Percentiles rank a stretch among this genome's conserved stretches.
Evolutionary conservation across 2,797 vertebrate genomes (phyloP).

Genomic region (Coccyzus lansbergi): DNA sequence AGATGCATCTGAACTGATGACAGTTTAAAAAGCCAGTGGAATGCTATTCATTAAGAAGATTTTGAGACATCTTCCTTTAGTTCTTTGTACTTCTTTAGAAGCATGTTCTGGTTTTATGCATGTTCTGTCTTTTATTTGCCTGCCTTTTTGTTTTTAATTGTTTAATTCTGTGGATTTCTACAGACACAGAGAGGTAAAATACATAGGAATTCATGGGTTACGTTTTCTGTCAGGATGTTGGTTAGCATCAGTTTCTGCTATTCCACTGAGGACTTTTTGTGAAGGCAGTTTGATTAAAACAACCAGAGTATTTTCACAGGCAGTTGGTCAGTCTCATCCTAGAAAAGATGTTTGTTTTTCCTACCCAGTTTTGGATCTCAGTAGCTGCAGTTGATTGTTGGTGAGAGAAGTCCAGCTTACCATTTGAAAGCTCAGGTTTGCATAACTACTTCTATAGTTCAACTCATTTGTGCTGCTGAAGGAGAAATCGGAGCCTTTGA

Average conservation of each 20-base stretch:
- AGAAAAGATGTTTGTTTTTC: neutral
- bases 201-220: neutral
- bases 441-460: rapidly evolving
- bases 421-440: rapidly evolving
- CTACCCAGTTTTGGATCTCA: neutral
- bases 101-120: neutral
- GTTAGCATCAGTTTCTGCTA: neutral
- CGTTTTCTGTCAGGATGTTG: neutral
- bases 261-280: neutral
- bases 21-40: neutral
- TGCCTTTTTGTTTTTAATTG: neutral
- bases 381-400: neutral
- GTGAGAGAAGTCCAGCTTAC: neutral
- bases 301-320: neutral
- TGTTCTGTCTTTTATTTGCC: neutral
- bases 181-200: neutral
- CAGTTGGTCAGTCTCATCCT: neutral
- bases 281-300: neutral
- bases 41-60: neutral
- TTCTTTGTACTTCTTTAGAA: neutral
- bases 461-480: neutral
- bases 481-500: neutral
- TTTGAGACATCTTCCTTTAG: neutral
- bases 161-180: neutral
- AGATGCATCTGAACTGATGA: neutral